Conservation (phyloP, 1,140 invertebrate species). For the Diuraphis noxia region DNA sequence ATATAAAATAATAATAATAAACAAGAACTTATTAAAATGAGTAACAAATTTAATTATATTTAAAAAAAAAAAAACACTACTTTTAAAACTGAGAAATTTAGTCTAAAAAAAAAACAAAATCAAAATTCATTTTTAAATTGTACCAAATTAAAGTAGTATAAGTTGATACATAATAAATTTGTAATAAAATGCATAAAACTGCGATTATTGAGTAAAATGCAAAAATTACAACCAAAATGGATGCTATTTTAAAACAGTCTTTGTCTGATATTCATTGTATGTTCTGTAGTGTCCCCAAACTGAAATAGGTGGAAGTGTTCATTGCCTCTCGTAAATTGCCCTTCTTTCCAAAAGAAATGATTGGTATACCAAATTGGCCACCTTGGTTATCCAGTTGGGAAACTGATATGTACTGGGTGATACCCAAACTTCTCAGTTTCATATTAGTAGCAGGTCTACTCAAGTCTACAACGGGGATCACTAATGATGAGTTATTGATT, state of each 20-base stretch:
- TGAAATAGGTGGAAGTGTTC: constrained; percentile 69
- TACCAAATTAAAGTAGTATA: neutral
- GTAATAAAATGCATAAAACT: neutral
- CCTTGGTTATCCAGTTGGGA: constrained; percentile 68
- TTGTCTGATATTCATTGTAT: neutral
- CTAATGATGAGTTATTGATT: constrained; percentile 63
- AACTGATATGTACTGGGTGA: constrained; percentile 74
- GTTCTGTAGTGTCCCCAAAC: constrained; percentile 64
- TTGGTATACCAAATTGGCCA: constrained; percentile 72
- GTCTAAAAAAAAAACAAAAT: neutral
- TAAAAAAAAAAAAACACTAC: neutral
- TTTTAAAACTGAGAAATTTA: neutral
- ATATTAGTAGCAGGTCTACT: constrained; percentile 68
- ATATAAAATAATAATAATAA: neutral
- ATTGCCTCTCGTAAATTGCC: constrained; percentile 62
- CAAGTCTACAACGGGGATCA: constrained; percentile 73
- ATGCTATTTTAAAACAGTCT: constrained; percentile 18
- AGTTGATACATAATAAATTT: neutral
- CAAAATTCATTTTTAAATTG: neutral
- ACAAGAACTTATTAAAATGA: neutral
- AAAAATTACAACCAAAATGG: neutral
- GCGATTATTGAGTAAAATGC: neutral
- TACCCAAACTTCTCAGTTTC: constrained; percentile 69
- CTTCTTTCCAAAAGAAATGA: constrained; percentile 62
- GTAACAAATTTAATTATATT: neutral